These are phyloP conservation scores for Cynopterus sphinx DNA, from an alignment of 2,797 vertebrate genomes.

Conservation along the genomic window DNA sequence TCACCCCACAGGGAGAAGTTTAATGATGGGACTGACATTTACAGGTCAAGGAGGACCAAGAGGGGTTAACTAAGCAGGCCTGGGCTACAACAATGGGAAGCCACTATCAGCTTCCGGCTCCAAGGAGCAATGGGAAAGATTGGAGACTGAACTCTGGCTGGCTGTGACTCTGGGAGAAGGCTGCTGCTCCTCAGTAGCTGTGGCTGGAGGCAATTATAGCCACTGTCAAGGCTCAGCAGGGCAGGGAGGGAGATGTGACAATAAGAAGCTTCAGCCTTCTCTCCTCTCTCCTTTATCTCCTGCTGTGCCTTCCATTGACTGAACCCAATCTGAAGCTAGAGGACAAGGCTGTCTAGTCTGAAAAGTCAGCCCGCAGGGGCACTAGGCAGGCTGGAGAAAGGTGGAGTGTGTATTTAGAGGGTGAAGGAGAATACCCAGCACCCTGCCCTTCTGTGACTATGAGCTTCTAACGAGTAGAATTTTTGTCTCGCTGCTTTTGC, in stretches of 20 bases:
- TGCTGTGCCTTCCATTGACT: background rate
- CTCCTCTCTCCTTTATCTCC: background rate
- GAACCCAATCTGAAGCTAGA: background rate
- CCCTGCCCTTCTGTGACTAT: rapidly evolving
- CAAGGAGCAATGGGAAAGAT: rapidly evolving
- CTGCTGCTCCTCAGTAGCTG: background rate
- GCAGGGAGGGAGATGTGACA: background rate
- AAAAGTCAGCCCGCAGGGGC: background rate
- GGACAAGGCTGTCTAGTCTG: background rate
- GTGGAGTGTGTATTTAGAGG: background rate
- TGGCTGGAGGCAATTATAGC: too few species aligned
- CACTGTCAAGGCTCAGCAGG: too few species aligned
- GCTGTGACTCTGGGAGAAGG: background rate
- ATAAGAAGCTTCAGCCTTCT: background rate
- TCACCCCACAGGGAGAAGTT: background rate
- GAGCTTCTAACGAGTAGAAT: background rate
- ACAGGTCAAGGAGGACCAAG: background rate
- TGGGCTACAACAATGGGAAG: background rate
- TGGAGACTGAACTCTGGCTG: background rate
- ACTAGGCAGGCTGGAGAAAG: background rate
- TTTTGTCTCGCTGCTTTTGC: background rate
- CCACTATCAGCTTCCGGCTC: rapidly evolving
- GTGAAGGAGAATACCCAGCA: rapidly evolving
- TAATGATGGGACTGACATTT: background rate
- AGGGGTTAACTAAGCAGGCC: background rate